Evolutionary conservation across 1,140 invertebrate genomes (phyloP).

Genomic region (Dufourea novaeangliae): DNA sequence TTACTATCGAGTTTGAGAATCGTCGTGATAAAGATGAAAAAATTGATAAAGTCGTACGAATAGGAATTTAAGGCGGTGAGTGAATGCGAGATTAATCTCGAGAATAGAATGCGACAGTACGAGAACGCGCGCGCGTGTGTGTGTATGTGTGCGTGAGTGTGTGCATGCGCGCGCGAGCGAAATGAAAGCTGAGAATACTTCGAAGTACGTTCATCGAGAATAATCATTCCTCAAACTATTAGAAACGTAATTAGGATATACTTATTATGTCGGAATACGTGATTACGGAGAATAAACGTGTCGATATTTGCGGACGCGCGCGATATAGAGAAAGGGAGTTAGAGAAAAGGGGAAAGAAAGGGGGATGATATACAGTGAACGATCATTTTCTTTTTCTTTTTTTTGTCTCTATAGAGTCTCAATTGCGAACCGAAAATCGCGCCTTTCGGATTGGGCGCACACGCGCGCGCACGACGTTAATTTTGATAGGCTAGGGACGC

Average conservation of each 20-base stretch:
- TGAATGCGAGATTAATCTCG: slow-evolving; percentile 9
- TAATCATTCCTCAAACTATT: slow-evolving; percentile 80
- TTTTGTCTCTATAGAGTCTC: slow-evolving; percentile 45
- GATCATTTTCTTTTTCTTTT: slow-evolving; percentile 28
- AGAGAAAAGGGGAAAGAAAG: slow-evolving; percentile 2
- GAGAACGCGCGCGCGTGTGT: slow-evolving; percentile 13
- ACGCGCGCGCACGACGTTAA: background rate
- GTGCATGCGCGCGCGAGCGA: background rate
- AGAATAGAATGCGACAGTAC: slow-evolving; percentile 47
- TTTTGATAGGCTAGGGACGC: slow-evolving; percentile 20
- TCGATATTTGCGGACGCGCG: slow-evolving; percentile 38
- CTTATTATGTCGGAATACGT: slow-evolving; percentile 61
- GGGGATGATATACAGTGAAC: slow-evolving; percentile 38
- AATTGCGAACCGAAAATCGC: slow-evolving; percentile 50
- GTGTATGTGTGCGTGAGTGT: background rate
- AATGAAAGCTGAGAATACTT: slow-evolving; percentile 47
- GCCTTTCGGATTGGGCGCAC: slow-evolving; percentile 42
- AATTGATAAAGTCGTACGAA: slow-evolving; percentile 31
- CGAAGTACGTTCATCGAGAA: slow-evolving; percentile 64
- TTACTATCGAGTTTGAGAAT: slow-evolving; percentile 79
- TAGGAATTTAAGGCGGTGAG: slow-evolving; percentile 23
- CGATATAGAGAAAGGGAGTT: slow-evolving; percentile 7
- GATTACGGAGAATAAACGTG: slow-evolving; percentile 57
- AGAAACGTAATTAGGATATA: slow-evolving; percentile 75
- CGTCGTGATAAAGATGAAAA: slow-evolving; percentile 77